Conservation (phyloP, 2,888 invertebrate genomes). For the Protophormia terraenovae region DNA sequence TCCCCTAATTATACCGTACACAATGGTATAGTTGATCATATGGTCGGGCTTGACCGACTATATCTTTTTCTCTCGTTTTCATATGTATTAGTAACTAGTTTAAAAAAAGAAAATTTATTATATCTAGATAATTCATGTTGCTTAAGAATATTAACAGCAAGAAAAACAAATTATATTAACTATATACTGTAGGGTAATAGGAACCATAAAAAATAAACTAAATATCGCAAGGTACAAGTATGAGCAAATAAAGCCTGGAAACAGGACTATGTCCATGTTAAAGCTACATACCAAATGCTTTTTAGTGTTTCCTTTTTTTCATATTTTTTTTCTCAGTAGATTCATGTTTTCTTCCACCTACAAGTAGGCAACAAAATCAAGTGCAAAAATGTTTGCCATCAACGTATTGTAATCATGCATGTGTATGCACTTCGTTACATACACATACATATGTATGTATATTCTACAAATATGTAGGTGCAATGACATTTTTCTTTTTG, state of each 20-base stretch:
- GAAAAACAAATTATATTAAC: too few species aligned
- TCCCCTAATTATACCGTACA: too few species aligned
- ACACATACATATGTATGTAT: neutral
- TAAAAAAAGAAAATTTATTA: too few species aligned
- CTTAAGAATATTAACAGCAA: too few species aligned
- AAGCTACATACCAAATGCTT: constrained; percentile 31
- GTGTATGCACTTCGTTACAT: neutral
- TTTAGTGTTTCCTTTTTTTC: neutral
- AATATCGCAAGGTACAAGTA: constrained; percentile 25
- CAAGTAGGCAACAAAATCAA: constrained; percentile 66
- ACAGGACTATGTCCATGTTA: constrained; percentile 57
- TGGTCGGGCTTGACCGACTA: too few species aligned
- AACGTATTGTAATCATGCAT: constrained; percentile 57
- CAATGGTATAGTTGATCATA: too few species aligned
- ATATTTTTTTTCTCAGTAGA: neutral
- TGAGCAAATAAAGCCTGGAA: constrained; percentile 53
- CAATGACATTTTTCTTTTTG: constrained; percentile 62
- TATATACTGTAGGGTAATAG: neutral
- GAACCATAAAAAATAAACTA: neutral
- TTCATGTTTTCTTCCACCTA: constrained; percentile 39
- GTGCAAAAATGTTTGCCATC: constrained; percentile 64
- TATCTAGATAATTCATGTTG: too few species aligned
- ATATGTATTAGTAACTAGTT: too few species aligned
- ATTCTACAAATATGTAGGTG: constrained; percentile 49
- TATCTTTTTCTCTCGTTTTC: too few species aligned